These are phyloP conservation scores for human (Homo sapiens) DNA, from an alignment of 2,113 vertebrate species.

Conservation along the genomic window GRCh38 chr6:42534501-42535000, in stretches of 20 bases:
- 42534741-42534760: background rate
- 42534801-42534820: background rate
- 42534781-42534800: background rate
- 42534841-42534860: background rate
- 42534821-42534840: background rate
- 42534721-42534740: background rate
- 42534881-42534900: background rate
- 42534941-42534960: background rate
- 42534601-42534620: slow-evolving; percentile 9
- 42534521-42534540: background rate
- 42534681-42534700: background rate
- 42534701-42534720: background rate
- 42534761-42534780: background rate
- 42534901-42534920: background rate
- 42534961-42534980: background rate
- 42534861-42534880: background rate
- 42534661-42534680: too few species aligned
- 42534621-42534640: background rate
- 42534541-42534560: background rate
- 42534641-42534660: background rate
- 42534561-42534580: background rate
- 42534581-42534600: background rate
- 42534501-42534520: background rate
- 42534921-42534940: background rate
- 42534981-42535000: background rate